A percentile compares a stretch with the other conserved stretches of the same genome.
Conservation (phyloP, 2,797 vertebrate species). For the Paedocypris micromegethes region DNA sequence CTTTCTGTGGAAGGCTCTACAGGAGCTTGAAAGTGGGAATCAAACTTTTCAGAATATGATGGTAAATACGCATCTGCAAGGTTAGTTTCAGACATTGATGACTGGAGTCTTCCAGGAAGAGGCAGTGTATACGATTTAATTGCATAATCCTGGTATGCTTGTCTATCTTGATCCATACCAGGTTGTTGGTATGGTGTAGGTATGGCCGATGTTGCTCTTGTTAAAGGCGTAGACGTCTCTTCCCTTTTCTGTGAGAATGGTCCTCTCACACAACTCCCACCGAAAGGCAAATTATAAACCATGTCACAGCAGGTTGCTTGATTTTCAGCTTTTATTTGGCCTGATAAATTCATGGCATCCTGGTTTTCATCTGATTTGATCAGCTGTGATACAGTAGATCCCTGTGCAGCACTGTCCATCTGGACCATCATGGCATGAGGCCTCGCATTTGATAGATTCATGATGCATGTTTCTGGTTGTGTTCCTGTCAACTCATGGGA, state of each 20-base stretch:
- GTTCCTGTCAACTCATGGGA: conserved; percentile 79
- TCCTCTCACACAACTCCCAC: conserved; percentile 80
- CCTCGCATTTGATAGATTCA: conserved; percentile 68
- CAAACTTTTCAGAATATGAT: conserved; percentile 78
- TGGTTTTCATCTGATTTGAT: conserved; percentile 79
- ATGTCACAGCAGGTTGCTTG: conserved; percentile 91
- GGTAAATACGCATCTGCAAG: conserved; percentile 82
- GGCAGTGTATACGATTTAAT: conserved; percentile 79
- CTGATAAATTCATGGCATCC: conserved; percentile 81
- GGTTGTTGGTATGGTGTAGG: conserved; percentile 70
- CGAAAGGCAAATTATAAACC: conserved; percentile 93
- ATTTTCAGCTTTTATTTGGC: conserved; percentile 84
- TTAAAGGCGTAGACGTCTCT: conserved; percentile 70
- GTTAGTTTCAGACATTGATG: conserved; percentile 97
- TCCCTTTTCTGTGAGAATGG: conserved; percentile 72
- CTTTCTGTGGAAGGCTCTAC: conserved; percentile 80
- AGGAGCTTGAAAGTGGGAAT: conserved; percentile 74
- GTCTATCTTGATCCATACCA: conserved; percentile 72
- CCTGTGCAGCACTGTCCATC: conserved; percentile 72
- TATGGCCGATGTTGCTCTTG: conserved; percentile 64
- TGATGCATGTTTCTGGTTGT: conserved; percentile 64
- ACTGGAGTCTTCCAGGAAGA: conserved; percentile 81
- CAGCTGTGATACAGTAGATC: conserved; percentile 79
- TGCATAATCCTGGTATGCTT: conserved; percentile 76
- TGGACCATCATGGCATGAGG: conserved; percentile 88